These are phyloP conservation scores for Hippocampus kuda DNA, from an alignment of 2,797 vertebrate genomes.

Conservation along the genomic window DNA sequence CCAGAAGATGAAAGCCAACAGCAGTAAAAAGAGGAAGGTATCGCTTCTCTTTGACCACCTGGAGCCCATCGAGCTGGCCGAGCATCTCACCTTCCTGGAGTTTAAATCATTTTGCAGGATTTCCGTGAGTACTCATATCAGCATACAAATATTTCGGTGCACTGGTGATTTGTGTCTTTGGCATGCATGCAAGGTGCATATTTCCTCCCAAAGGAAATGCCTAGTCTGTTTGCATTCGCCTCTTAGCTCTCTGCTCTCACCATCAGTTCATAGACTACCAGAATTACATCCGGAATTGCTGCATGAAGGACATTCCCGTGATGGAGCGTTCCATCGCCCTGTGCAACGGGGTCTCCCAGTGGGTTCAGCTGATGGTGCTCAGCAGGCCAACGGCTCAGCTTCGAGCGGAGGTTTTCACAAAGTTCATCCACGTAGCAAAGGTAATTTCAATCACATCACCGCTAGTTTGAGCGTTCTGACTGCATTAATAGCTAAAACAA, in stretches of 20 bases:
- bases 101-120: slow-evolving; percentile 95
- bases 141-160: slow-evolving; percentile 48
- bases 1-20: slow-evolving; percentile 85
- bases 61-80: slow-evolving; percentile 90
- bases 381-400: slow-evolving; percentile 90
- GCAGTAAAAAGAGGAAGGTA: slow-evolving; percentile 89
- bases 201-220: slow-evolving; percentile 31
- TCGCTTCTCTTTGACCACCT: slow-evolving; percentile 90
- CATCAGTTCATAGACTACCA: slow-evolving; percentile 84
- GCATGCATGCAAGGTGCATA: slow-evolving; percentile 12
- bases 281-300: slow-evolving; percentile 85
- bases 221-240: slow-evolving; percentile 30
- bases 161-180: neutral
- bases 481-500: no score
- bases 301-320: slow-evolving; percentile 88
- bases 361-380: slow-evolving; percentile 96
- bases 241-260: slow-evolving; percentile 27
- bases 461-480: neutral
- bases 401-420: slow-evolving; percentile 92
- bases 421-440: slow-evolving; percentile 93
- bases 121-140: slow-evolving; percentile 90
- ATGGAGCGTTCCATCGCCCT: slow-evolving; percentile 92
- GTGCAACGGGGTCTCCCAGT: slow-evolving; percentile 93
- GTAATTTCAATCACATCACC: slow-evolving; percentile 48
- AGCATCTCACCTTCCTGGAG: slow-evolving; percentile 96